Base-by-base conservation (phyloP, 2,797 vertebrate genomes). In the Falco rusticolus region DNA sequence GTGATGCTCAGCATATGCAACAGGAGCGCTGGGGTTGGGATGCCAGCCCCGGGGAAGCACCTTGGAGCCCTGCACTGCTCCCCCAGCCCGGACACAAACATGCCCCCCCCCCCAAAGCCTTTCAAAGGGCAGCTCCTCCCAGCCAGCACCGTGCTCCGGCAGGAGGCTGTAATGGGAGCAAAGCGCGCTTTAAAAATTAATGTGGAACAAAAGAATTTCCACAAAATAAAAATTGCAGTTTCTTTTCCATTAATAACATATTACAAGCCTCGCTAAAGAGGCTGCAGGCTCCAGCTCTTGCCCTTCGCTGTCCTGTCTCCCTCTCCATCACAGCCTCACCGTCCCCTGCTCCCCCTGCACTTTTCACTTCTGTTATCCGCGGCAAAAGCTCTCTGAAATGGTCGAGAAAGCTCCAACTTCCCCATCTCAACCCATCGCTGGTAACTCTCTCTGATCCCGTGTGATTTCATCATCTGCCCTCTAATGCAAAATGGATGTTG, bases 171-270 rank as follows among this genome's bases (percentile, higher is more conserved):
- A 94, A 94, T 12, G 74, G 84, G 90, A 94, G 81, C 56, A 80
- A 92, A 88, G 74, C 7, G 0, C 4, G 0, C 78, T 95, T 97
- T 95, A 93, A 97, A 96, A 93, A 95, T 93, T 95, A n/a, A 96
- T 88, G 93, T 48, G 84, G 81, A 95, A 91, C 89, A 90, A 92
- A 93, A 95, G 76, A 94, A 89, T 90, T 85, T 92, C 82, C 74
- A 96, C 84, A 88, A 94, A 97, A 97, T 93, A 94, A 94, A 91
- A 96, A 88, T 57, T 69, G 56, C 80, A 24, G 61, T 87, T 94
- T 91, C 90, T 97, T 91, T 91, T 59, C 91, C 93, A 90, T 97
- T 95, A 97, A 93, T 89, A 95, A 93, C 93, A 15, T 69, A 94
- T 94, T 74, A 91, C 56, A 41, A 81, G 85, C 50, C 57, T 29